Evolutionary conservation across 2,113 vertebrate genomes (phyloP), one percentile per base, ranked within the genome.

Genomic region (Machaerirhynchus nigripectus): DNA sequence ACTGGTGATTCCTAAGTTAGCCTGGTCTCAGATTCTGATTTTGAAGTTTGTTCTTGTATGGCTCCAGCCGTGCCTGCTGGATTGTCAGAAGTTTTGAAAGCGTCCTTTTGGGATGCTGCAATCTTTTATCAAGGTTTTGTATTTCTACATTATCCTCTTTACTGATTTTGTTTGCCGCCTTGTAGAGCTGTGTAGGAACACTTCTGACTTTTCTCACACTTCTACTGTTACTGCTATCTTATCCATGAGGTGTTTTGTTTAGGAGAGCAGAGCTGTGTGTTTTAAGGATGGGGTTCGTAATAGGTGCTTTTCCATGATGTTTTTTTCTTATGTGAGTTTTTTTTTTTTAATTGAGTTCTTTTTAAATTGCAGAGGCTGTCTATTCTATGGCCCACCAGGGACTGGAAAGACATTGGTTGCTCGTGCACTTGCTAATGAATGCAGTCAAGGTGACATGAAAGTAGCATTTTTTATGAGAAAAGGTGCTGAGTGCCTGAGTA

Each of bases 391-490:
- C 7, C 99, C 99, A 55, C 99, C 99, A 1, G 99, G 99, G 64
- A 99, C 99, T 5, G 99, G 99, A 68, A 99, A 99, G 96, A 99
- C 99, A 5, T 98, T 99, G 33, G 98, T 99, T 69, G 99, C 99
- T 90, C 97, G 99, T 95, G 99, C 99, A 2, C 98, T 99, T 95
- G 99, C 99, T 75, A 99, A 99, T 56, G 99, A 99, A 77, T 99
- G 99, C 93, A 99, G 99, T 85, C 98, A 98, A 68, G 98, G 98
- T 2, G 98, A 98, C 49, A 98, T 95, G 57, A 99, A 97, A 97
- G 98, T 99, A 68, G 97, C 99, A 1, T 99, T 99, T 96, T 99
- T 99, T 59, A 99, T 99, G 99, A 98, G 99, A 89, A 99, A 99
- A 97, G 99, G 99, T 70, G 99, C 99, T 0, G 99, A 99, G 82